Evolutionary conservation across 37 sponge, comb jelly and placozoan genomes (phyloP), one percentile per base, ranked within the genome.

Genomic region (Haliclona indistincta): DNA sequence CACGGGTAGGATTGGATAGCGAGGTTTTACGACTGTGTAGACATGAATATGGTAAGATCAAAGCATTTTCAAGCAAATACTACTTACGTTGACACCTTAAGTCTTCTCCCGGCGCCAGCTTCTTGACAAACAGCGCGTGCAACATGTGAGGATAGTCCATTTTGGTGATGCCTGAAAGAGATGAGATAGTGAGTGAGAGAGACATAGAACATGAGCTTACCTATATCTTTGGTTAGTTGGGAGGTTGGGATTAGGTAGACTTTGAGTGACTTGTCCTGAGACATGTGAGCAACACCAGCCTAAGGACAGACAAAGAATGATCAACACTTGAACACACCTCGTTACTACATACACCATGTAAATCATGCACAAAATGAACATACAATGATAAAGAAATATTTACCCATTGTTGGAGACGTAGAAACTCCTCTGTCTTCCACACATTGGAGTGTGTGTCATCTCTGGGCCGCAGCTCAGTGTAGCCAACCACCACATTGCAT

Each of bases 161-260:
- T n/a, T 66, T 65, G 51, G 78, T 78, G 11, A 78, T 47, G 2
- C 78, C 78, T 78, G 47, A 13, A 4, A 34, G 29, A 7, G 43
- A 20, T 17, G 17, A 17, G 11, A 49, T 19, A 19, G 17, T 19
- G 17, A 49, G 17, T 11, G 62, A 42, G 25, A 35, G 63, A 61
- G n/a, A 15, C 10, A 28, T 10, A 61, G 17, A 38, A 17, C 11
- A 10, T 66, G 67, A 13, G n/a, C 80, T 68, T 54, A 87, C 87
- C 87, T 43, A 87, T 71, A 30, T 75, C 71, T 62, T 87, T 54
- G 3, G 76, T 70, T 23, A 87, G 64, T 10, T 63, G 30, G 3
- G 75, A 87, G 0, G 87, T 80, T 36, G 87, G 81, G 29, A 87
- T 49, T 10, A 80, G 19, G 40, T 70, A 87, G 54, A 87, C 23